Evolutionary conservation across 2,888 invertebrate genomes (phyloP).

Genomic region (Notodonta ziczac): DNA sequence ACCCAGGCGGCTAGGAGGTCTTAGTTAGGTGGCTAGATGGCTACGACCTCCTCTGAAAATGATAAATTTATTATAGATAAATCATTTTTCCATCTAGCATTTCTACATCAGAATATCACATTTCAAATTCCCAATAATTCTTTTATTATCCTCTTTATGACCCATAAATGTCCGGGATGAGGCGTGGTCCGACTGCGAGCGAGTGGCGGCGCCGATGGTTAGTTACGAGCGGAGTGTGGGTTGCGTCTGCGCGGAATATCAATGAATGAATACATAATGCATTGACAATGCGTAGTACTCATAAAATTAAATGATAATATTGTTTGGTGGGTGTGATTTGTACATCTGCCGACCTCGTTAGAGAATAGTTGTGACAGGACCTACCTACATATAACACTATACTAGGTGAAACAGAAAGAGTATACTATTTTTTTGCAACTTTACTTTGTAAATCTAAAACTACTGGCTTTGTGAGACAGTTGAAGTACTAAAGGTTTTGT

Average conservation of each 20-base stretch:
- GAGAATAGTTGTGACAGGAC: no score
- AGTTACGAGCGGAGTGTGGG: not conserved
- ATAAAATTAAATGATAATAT: not conserved
- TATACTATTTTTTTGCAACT: no score
- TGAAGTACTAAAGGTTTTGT: no score
- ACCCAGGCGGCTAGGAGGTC: no score
- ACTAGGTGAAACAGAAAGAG: no score
- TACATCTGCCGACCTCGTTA: no score
- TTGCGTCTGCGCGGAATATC: not conserved
- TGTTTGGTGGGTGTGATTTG: no score
- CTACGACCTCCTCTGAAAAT: not conserved
- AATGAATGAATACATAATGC: not conserved
- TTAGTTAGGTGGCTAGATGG: no score
- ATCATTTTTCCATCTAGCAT: not conserved
- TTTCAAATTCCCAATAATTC: slow-evolving; percentile 32
- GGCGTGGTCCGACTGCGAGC: slow-evolving; percentile 23
- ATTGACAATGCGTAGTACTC: not conserved
- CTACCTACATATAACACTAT: not conserved
- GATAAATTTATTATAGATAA: not conserved
- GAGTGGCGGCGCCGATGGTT: slow-evolving; percentile 10
- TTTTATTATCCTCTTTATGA: slow-evolving; percentile 38
- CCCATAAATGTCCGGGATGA: slow-evolving; percentile 36
- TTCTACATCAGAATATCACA: slow-evolving; percentile 17
- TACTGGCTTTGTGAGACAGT: no score
- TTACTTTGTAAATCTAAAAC: no score